Percentiles rank a stretch among this genome's conserved stretches.
Conservation (phyloP, 2,888 invertebrate species). For the Scotopteryx bipunctaria region DNA sequence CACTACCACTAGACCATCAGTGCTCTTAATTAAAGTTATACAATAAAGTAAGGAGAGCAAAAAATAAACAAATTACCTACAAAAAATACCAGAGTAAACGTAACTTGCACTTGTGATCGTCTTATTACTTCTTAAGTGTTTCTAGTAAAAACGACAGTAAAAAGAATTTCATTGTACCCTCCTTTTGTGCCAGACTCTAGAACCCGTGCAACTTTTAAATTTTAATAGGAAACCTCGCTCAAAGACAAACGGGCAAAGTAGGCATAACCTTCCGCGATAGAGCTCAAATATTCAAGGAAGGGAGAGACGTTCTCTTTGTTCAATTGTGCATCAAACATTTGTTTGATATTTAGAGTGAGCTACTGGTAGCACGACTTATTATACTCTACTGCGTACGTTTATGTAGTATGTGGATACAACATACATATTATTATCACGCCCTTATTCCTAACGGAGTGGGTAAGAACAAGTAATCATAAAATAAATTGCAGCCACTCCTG, state of each 20-base stretch:
- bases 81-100: neutral
- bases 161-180: conserved; percentile 5
- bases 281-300: conserved; percentile 13
- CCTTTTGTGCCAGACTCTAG: conserved; percentile 9
- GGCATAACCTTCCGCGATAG: conserved; percentile 1
- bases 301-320: conserved; percentile 16
- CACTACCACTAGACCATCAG: too few species aligned
- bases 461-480: too few species aligned
- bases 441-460: too few species aligned
- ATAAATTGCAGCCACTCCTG: too few species aligned
- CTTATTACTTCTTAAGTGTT: conserved; percentile 8
- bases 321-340: neutral
- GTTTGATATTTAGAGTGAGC: neutral
- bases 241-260: conserved; percentile 23
- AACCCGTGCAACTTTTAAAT: conserved; percentile 33
- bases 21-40: too few species aligned
- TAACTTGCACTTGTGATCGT: neutral
- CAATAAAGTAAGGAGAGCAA: too few species aligned
- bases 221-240: conserved; percentile 29
- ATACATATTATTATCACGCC: too few species aligned
- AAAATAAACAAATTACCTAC: neutral
- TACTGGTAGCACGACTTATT: too few species aligned
- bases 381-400: too few species aligned
- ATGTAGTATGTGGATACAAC: too few species aligned
- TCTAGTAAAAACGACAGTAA: neutral